Base-by-base conservation (phyloP, 2,113 vertebrate genomes). In the Trichomycterus rosablanca region DNA sequence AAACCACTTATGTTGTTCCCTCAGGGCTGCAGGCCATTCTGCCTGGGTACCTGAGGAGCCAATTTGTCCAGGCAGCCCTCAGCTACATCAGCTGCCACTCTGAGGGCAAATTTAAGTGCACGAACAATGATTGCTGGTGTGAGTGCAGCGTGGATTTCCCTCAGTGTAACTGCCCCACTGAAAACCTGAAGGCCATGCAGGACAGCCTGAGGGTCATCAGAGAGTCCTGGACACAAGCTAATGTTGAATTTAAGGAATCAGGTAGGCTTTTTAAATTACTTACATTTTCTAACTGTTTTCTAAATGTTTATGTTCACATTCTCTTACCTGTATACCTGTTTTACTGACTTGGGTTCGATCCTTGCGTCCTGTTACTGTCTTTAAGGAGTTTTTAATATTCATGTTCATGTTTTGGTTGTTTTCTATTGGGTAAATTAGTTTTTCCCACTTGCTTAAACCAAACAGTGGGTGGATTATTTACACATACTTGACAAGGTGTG, bases 71-170 rank as follows among this genome's bases (percentile, higher is more conserved):
- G 72, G 88, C 88, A 6, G 88, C 88, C 46, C 88, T 90, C 60
- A 87, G 81, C 68, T 90, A 90, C 75, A 83, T 90, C 7, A 85
- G 80, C 35, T 90, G 88, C 71, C 88, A 88, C 64, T 87, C 87
- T 37, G 84, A 90, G 63, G 88, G 88, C 30, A 82, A 85, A 69
- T 89, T 89, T 61, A 82, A 85, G 74, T 90, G 88, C 73, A 79
- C 72, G 39, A 72, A 88, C 77, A 83, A 68, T 19, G 88, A 90
- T 76, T 90, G 88, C 81, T 88, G 87, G 87, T 90, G 88, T 72
- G 80, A 80, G 35, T 90, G 88, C 26, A 76, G 75, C n/a, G 59
- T 34, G 0, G 80, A 81, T 59, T 85, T 80, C 72, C 84, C 88
- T 12, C 81, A 78, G 49, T 90, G 88, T 64, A 89, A 89, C 72